A percentile compares a stretch with the other conserved stretches of the same genome.
Conservation (phyloP, 2,113 vertebrate species). For the Dunckerocampus dactyliophorus region DNA sequence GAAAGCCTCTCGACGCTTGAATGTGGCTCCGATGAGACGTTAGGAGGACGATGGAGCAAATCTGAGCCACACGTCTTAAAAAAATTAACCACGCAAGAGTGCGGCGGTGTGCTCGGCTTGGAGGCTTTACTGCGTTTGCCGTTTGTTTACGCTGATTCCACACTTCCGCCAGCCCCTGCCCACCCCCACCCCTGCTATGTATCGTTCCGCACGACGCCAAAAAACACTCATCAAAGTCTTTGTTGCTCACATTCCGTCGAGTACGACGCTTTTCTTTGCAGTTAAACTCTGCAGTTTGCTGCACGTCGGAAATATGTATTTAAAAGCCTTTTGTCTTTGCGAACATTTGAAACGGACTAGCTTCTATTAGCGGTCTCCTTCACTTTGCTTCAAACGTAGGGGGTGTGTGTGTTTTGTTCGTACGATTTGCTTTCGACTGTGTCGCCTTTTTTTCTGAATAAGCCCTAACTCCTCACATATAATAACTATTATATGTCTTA, state of each 20-base stretch:
- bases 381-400: constrained; percentile 28
- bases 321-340: constrained; percentile 9
- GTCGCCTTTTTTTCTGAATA: not conserved
- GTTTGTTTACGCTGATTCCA: constrained; percentile 66
- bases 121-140: constrained; percentile 54
- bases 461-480: accelerated
- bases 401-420: constrained; percentile 5
- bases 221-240: constrained; percentile 1
- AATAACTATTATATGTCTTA: accelerated
- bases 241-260: not conserved
- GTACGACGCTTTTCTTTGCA: not conserved
- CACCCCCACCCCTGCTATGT: constrained; percentile 33
- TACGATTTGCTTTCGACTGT: accelerated
- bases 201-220: constrained; percentile 61
- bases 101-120: constrained; percentile 26
- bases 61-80: constrained; percentile 55
- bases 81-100: constrained; percentile 29
- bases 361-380: constrained; percentile 36
- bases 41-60: constrained; percentile 32
- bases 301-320: accelerated
- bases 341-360: constrained; percentile 62
- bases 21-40: constrained; percentile 35
- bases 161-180: constrained; percentile 20
- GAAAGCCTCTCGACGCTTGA: constrained; percentile 30
- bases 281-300: not conserved